Conservation (phyloP, 2,113 vertebrate species). For the Microtus pennsylvanicus region DNA sequence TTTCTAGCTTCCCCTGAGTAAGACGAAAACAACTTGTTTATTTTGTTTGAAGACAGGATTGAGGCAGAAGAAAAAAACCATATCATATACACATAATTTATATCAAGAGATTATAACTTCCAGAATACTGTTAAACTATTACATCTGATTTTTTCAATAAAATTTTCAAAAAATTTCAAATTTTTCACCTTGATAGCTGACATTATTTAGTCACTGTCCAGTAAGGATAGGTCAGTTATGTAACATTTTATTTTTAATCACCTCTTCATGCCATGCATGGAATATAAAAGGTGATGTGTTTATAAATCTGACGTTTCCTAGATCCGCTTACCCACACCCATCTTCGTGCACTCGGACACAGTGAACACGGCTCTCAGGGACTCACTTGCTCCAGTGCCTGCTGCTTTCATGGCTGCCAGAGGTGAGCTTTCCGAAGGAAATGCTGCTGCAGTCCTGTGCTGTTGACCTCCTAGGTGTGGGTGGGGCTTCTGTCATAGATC, state of each 20-base stretch:
- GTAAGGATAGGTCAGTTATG: neutral
- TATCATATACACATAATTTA: neutral
- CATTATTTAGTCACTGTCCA: conserved; percentile 15
- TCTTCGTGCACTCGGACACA: neutral
- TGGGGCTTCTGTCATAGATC: neutral
- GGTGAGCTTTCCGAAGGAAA: neutral
- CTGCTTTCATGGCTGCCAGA: neutral
- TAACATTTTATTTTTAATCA: neutral
- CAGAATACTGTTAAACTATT: conserved; percentile 24
- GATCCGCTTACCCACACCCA: neutral
- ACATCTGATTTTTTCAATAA: neutral
- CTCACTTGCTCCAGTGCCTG: neutral
- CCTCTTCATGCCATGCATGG: neutral
- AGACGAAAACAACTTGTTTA: neutral
- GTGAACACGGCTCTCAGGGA: neutral
- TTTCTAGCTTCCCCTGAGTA: neutral
- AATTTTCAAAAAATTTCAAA: too few relatives aligned
- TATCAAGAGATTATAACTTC: conserved; percentile 7
- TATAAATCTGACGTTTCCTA: neutral
- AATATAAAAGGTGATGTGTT: neutral
- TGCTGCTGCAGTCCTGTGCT: neutral
- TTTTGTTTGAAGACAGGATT: neutral
- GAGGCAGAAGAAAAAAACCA: neutral
- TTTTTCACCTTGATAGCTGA: neutral
- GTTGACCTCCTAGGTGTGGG: neutral